Base-by-base conservation (phyloP, 1,140 invertebrate species). In the Tetramorium simillimum region DNA sequence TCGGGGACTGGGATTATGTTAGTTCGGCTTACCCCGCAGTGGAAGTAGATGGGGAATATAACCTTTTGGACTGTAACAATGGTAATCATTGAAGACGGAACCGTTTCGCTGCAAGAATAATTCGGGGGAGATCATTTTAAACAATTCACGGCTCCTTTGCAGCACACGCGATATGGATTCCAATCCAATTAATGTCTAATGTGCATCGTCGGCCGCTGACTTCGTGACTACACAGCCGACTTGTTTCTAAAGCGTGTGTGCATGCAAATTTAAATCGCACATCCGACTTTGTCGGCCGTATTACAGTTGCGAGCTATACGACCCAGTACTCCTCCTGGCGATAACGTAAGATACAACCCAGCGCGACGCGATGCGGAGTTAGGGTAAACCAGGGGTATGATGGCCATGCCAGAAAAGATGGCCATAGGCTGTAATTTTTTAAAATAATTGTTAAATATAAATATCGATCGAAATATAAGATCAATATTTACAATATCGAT, bases 121-220 rank as follows among this genome's bases (percentile, higher is more conserved):
- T 78, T 62, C 24, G 18, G 16, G 2, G n/a, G 6, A 33, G 58
- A 56, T 53, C 9, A 2, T 40, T 14, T 21, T 53, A n/a, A 81
- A 81, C 21, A 33, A 80, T 53, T 51, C 62, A n/a, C 49, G 28
- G 37, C 10, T 46, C 16, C 62, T 69, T 51, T 7, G 12, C 33
- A 43, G 21, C 10, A 28, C 12, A 24, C 37, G 37, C 56, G 62
- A n/a, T 33, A 53, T 24, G 46, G 46, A 80, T 63, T 18, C 62
- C 33, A 69, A 81, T 70, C 49, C 77, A 70, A 81, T 81, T 81
- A 81, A 70, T n/a, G 33, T 70, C 49, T 40, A 40, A n/a, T 40
- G 18, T 67, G 77, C 77, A 67, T 43, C 28, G 69, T 62, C 75
- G 40, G 43, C 37, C 33, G 21, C 16, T 46, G 63, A 81, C 63